These are phyloP conservation scores for Phaethon lepturus DNA, from an alignment of 2,113 vertebrate genomes.

Conservation along the genomic window DNA sequence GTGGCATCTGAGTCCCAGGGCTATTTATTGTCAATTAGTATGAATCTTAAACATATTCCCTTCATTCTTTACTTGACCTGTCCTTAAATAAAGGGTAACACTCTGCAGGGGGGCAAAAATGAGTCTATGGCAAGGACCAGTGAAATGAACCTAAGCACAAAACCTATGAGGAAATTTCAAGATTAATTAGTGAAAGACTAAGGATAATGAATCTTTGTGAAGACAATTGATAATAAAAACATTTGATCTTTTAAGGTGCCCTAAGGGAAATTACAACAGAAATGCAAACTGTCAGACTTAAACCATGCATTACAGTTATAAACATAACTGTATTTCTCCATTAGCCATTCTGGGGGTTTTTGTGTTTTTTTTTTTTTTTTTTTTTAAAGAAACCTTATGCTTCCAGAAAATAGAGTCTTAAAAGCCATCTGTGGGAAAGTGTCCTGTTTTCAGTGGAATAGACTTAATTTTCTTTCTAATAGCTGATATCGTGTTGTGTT, in stretches of 20 bases:
- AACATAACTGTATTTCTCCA: background rate
- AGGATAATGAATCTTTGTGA: conserved; percentile 56
- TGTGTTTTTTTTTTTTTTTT: fast-evolving
- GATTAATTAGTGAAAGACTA: conserved; percentile 63
- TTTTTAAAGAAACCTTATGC: background rate
- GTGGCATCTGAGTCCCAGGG: conserved; percentile 71
- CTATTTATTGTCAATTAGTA: conserved; percentile 80
- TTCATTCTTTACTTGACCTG: conserved; percentile 69
- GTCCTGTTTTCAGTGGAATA: no score
- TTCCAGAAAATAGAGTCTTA: background rate
- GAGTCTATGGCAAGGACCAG: background rate
- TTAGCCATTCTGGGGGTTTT: background rate
- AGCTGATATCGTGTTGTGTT: no score
- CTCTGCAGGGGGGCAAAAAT: background rate
- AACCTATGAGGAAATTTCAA: conserved; percentile 53
- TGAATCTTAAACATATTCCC: conserved; percentile 76
- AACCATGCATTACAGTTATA: background rate
- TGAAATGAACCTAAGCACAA: conserved; percentile 53
- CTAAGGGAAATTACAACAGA: background rate
- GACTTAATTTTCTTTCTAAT: no score
- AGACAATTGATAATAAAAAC: conserved; percentile 44
- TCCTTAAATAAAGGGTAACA: conserved; percentile 67
- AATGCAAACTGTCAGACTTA: conserved; percentile 47
- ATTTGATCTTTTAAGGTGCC: conserved; percentile 28
- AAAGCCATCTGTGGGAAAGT: background rate